Evolutionary conservation across 2,888 invertebrate species (phyloP), one percentile per base, ranked within the genome.

Genomic region (Clistopyga incitator): DNA sequence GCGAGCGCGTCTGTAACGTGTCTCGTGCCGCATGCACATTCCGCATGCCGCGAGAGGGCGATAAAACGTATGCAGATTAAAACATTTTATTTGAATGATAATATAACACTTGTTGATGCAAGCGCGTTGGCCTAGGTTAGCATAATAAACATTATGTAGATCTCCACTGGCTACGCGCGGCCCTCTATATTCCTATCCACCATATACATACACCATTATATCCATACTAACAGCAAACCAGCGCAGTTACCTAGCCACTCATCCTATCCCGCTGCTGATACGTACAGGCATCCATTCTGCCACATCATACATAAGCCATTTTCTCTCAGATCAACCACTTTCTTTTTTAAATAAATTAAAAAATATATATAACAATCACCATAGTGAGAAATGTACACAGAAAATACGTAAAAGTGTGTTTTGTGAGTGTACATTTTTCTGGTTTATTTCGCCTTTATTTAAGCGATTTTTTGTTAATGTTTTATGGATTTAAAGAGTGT

Each of bases 61-160:
- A 93, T 92, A 92, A 93, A 92, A 92, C 92, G 92, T 92, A 92
- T 92, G 93, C 92, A 92, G 92, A 93, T 93, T 92, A 92, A 93
- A 92, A 92, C 92, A 92, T 93, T 93, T 92, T 92, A 92, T 93
- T 93, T 92, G 92, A 92, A 93, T 92, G 92, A 92, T 92, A 92
- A 93, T 92, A 92, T 92, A 92, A 92, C 92, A 93, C 93, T 93
- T 92, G 93, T 92, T 92, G 92, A 92, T 92, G 92, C 92, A 90
- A 92, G 91, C 92, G 90, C 92, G 92, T 92, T 92, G 91, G 92
- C 92, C 92, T 92, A 92, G 92, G 92, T 92, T 92, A 91, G 92
- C 92, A 92, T 93, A 92, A 93, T 92, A 93, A 93, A 92, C 92
- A 92, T 92, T 92, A 92, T 92, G 92, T 91, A 92, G 92, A 92